Evolutionary conservation across 2,888 invertebrate species (phyloP).

Genomic region (Malthinus flaveolus): DNA sequence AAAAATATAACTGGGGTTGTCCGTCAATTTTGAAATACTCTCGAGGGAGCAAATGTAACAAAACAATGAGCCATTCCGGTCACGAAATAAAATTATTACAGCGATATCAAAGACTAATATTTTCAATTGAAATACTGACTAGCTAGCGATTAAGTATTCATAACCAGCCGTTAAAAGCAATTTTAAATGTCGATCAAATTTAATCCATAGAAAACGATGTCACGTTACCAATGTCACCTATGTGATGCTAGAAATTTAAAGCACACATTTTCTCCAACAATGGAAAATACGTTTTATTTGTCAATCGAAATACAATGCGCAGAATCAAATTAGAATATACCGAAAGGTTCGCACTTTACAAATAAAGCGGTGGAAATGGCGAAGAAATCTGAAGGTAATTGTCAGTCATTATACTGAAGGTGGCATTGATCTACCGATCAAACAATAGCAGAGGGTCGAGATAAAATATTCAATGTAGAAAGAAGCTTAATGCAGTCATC

Average conservation of each 20-base stretch:
- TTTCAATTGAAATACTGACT: conserved; percentile 43
- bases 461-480: conserved; percentile 28
- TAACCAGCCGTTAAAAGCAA: conserved; percentile 41
- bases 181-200: conserved; percentile 41
- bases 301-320: conserved; percentile 41
- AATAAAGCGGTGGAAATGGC: conserved; percentile 29
- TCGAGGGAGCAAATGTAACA: conserved; percentile 26
- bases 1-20: too few relatives aligned
- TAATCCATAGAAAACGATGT: conserved; percentile 28
- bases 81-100: conserved; percentile 48
- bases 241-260: conserved; percentile 31
- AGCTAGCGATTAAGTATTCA: conserved; percentile 42
- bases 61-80: conserved; percentile 42
- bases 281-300: conserved; percentile 41
- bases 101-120: conserved; percentile 47
- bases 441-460: conserved; percentile 24
- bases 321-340: conserved; percentile 43
- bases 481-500: conserved; percentile 29
- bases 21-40: too few relatives aligned
- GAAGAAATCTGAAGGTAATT: conserved; percentile 32
- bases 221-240: conserved; percentile 31
- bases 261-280: conserved; percentile 23
- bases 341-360: conserved; percentile 33
- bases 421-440: conserved; percentile 26
- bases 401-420: conserved; percentile 29